Evolutionary conservation across 2,888 invertebrate species (phyloP), one percentile per base, ranked within the genome.

Genomic region (Pollenia amentaria): DNA sequence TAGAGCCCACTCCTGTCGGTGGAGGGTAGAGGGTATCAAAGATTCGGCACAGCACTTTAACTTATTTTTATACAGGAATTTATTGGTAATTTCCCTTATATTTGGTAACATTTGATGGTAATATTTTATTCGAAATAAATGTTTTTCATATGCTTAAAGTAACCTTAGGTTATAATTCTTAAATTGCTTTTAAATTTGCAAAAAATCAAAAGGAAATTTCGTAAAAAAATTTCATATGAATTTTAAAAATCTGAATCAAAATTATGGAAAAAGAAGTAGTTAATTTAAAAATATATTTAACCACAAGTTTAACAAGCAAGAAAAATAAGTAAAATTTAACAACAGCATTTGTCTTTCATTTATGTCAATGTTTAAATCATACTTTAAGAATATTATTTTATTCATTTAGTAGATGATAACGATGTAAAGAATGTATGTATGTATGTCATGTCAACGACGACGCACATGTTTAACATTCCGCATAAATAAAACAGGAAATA

Each of bases 391-490:
- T 21, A 53, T 48, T 51, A 62, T 64, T 42, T 42, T 29, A 64
- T 76, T 21, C 29, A 29, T 29, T 76, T 44, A 51, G 21, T 65
- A 53, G 53, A 76, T 51, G 51, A 51, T 51, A 62, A 48, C 29
- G 42, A 62, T 42, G 53, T 42, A 60, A 16, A 72, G 46, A 85
- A 85, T 77, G 51, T 77, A 76, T 81, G 84, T 85, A 76, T 70
- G 64, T 82, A 76, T 76, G 82, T 70, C 70, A 85, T 87, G 69
- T 82, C 48, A 57, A 53, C 64, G 46, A 57, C 80, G 65, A 48
- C 82, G 77, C 87, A 87, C 78, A 86, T 88, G 85, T 81, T 87
- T 87, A 86, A 88, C 83, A 84, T 86, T 87, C 75, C 82, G 65
- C 75, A 87, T 80, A 84, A 88, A 85, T 87, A 69, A 75, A 62